phyloP scores from a whole-genome alignment of 1,140 invertebrate species.

The Bombus vancouverensis region DNA sequence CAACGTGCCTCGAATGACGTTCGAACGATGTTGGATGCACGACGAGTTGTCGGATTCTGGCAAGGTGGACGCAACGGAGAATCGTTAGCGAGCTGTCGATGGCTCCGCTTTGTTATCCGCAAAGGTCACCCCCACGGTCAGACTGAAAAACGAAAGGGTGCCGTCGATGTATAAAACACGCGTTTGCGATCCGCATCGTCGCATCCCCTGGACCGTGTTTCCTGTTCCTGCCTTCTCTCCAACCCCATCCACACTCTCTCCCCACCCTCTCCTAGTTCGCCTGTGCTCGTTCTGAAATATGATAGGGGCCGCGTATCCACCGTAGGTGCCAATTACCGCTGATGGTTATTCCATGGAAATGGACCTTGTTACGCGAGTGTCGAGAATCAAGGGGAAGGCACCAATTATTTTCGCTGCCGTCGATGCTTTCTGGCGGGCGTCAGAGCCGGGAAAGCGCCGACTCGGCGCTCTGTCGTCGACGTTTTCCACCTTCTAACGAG shows the following conservation, averaged over 20 bases:
- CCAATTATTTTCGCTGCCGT: conserved; percentile 80
- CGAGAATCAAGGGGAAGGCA: conserved; percentile 77
- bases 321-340: conserved; percentile 81
- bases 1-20: neutral
- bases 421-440: conserved; percentile 69
- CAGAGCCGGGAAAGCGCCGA: conserved; percentile 60
- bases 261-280: conserved; percentile 41
- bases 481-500: conserved; percentile 61
- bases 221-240: conserved; percentile 60
- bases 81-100: conserved; percentile 79
- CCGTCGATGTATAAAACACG: conserved; percentile 75
- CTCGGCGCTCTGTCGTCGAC: conserved; percentile 57
- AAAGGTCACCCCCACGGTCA: conserved; percentile 46
- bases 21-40: conserved; percentile 35
- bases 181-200: conserved; percentile 71
- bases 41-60: conserved; percentile 20
- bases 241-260: conserved; percentile 35
- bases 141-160: conserved; percentile 75
- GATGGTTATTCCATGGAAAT: conserved; percentile 83
- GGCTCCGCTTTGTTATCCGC: conserved; percentile 77
- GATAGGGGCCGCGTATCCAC: conserved; percentile 75
- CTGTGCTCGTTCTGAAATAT: conserved; percentile 78
- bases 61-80: conserved; percentile 56
- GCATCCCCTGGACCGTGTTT: conserved; percentile 70
- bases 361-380: conserved; percentile 79